Evolutionary conservation across 2,797 vertebrate genomes (phyloP).

Genomic region (Cichlasoma orientale): DNA sequence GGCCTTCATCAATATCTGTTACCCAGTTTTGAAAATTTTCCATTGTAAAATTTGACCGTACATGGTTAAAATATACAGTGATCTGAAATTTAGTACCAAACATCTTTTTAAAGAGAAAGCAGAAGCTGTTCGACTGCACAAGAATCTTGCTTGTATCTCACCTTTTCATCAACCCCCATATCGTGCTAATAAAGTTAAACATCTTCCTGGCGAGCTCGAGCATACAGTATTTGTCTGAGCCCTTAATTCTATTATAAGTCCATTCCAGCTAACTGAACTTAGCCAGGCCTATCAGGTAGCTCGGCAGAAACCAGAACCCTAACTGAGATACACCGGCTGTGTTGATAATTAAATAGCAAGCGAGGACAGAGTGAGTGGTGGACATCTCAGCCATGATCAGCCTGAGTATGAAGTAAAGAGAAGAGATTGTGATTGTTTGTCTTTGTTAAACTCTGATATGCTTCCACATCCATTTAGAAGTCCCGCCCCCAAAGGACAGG

Average conservation of each 20-base stretch:
- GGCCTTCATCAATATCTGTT: not conserved
- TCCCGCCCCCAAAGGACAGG: conserved; percentile 13
- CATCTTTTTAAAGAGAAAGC: not conserved
- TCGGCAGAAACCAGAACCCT: conserved; percentile 69
- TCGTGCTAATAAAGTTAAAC: conserved; percentile 33
- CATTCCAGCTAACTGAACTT: conserved; percentile 56
- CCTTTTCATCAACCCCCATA: conserved; percentile 6
- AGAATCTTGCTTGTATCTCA: not conserved
- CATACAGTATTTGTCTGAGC: conserved; percentile 29
- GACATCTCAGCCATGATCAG: not conserved
- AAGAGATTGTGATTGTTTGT: conserved; percentile 42
- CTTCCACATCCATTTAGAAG: conserved; percentile 30
- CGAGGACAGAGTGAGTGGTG: conserved; percentile 50
- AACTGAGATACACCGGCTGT: conserved; percentile 61
- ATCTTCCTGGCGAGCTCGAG: conserved; percentile 43
- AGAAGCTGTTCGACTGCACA: not conserved
- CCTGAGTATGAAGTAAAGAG: conserved; percentile 12
- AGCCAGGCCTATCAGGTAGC: conserved; percentile 67
- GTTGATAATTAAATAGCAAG: conserved; percentile 73
- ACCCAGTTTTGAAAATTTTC: not conserved
- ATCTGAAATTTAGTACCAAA: not conserved
- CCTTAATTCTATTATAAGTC: conserved; percentile 71
- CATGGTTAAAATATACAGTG: not conserved
- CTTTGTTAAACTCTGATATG: conserved; percentile 39
- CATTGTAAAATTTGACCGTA: not conserved